These are phyloP conservation scores for Oncorhynchus kisutch DNA, from an alignment of 2,113 vertebrate species.

Conservation along the genomic window DNA sequence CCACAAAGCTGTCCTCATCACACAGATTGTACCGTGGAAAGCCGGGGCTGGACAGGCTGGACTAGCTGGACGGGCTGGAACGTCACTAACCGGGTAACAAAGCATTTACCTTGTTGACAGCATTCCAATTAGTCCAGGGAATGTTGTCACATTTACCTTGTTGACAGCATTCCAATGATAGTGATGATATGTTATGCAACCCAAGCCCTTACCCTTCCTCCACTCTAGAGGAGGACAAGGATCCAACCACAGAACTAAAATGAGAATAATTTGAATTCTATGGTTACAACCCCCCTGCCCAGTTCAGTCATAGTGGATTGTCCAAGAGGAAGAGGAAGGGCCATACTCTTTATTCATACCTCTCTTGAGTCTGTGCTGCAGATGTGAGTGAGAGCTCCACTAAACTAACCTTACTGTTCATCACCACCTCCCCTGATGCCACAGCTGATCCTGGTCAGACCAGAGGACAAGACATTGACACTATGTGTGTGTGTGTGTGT, in stretches of 20 bases:
- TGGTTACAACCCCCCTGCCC: too few species aligned
- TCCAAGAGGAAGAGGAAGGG: constrained; percentile 60
- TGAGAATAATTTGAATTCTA: too few species aligned
- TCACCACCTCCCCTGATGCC: constrained; percentile 50
- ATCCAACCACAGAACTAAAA: too few species aligned
- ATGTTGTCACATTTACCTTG: too few species aligned
- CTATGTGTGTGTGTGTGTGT: constrained; percentile 31
- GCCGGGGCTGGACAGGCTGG: constrained; percentile 68
- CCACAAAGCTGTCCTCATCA: constrained; percentile 54
- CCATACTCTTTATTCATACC: background rate
- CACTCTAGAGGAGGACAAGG: too few species aligned
- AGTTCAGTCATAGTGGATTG: too few species aligned
- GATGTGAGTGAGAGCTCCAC: constrained; percentile 56
- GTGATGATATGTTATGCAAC: too few species aligned
- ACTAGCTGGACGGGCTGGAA: background rate
- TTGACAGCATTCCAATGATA: too few species aligned
- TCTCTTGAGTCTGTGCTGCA: constrained; percentile 23
- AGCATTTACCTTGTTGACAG: constrained; percentile 67
- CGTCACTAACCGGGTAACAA: constrained; percentile 55
- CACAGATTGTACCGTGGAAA: constrained; percentile 63
- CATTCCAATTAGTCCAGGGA: too few species aligned
- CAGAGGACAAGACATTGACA: constrained; percentile 40
- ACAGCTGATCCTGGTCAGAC: constrained; percentile 16
- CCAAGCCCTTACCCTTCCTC: too few species aligned
- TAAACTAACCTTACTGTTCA: constrained; percentile 61